Base-by-base conservation (phyloP, 2,113 vertebrate species). In the Ictidomys tridecemlineatus region DNA sequence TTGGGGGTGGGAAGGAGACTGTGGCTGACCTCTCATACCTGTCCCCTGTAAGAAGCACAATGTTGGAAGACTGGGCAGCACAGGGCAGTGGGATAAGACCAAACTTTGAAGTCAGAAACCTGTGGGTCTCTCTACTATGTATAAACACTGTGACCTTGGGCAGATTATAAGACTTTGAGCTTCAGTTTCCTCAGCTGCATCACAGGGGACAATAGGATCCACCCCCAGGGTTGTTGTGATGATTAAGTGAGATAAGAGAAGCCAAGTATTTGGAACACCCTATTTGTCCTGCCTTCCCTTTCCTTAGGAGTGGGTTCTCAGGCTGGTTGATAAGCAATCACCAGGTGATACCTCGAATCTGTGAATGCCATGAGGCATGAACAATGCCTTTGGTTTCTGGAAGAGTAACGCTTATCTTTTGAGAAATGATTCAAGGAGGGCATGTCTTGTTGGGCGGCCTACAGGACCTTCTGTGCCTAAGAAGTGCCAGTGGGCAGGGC, bases 341-440 rank as follows among this genome's bases (percentile, higher is more conserved):
- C 88, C 12, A 42, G 14, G 80, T 0, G 0, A 8, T 74, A 8
- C 37, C 56, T 89, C 69, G 32, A 22, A 77, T 83, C 73, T 30
- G 0, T 24, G 83, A 65, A 39, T 1, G 78, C 90, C 12, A 0
- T 2, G 30, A 86, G 89, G 93, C 83, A 58, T 61, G 87, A 58
- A 48, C 56, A 32, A 6, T 0, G 51, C 58, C 17, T 69, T 88
- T 91, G 61, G 48, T 93, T 97, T 72, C 96, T 76, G 37, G 78
- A 96, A 97, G 84, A 91, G 79, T 51, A 61, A 32, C 80, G 51
- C 67, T 93, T 58, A 63, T 58, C 82, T 97, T 97, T 91, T 90
- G 95, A 92, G 93, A 93, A 94, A 82, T 90, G 63, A 70, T 63
- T 10, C 11, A 79, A 48, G 74, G 51, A 85, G 80, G 45, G 30